A percentile compares a stretch with the other conserved stretches of the same genome.
phyloP scores from a whole-genome alignment of 1,140 invertebrate genomes.

The Trissolcus basalis region DNA sequence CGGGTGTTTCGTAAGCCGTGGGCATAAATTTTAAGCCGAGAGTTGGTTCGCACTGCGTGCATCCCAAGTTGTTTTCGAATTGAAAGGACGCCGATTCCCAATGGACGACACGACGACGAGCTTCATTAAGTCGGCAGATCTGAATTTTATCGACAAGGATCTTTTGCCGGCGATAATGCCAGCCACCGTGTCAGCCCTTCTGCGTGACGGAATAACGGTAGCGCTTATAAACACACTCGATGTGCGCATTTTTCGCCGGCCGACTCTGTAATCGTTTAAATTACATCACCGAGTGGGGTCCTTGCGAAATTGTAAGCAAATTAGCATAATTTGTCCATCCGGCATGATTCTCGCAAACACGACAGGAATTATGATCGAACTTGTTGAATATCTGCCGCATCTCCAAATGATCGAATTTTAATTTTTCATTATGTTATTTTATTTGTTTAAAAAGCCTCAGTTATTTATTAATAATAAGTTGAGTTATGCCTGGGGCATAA shows the following conservation, averaged over 20 bases:
- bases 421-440: no score
- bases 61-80: constrained; percentile 42
- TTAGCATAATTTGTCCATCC: constrained; percentile 41
- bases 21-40: constrained; percentile 44
- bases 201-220: constrained; percentile 27
- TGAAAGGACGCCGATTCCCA: constrained; percentile 49
- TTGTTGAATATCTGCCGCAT: constrained; percentile 7
- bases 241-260: constrained; percentile 18
- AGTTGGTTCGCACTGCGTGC: constrained; percentile 15
- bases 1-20: constrained; percentile 33
- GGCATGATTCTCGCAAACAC: neutral
- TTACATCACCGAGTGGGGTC: constrained; percentile 17
- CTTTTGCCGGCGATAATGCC: constrained; percentile 27
- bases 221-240: constrained; percentile 5
- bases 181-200: constrained; percentile 22
- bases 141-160: constrained; percentile 57
- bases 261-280: constrained; percentile 33
- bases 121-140: constrained; percentile 53
- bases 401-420: neutral
- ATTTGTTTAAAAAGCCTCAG: no score
- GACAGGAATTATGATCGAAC: constrained; percentile 8
- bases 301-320: constrained; percentile 9
- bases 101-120: constrained; percentile 34
- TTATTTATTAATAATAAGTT: no score
- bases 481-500: no score